Conservation (phyloP, 2,888 invertebrate genomes). For the Lepas anatifera region DNA sequence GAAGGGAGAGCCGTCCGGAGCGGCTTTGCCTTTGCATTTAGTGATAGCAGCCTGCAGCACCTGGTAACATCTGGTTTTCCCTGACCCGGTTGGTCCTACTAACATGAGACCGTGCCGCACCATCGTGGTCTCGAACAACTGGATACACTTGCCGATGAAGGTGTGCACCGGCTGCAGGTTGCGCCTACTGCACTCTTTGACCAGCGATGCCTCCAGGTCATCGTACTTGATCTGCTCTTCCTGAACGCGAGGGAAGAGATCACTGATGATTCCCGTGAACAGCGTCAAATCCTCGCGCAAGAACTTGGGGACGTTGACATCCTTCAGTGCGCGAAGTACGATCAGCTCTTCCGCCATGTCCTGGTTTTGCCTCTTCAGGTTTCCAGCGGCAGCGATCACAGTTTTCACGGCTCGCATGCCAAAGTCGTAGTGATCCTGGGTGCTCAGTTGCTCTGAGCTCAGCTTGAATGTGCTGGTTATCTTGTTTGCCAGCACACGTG, state of each 20-base stretch:
- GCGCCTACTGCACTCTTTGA: slow-evolving; percentile 27
- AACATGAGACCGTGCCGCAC: slow-evolving; percentile 88
- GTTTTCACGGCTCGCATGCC: slow-evolving; percentile 92
- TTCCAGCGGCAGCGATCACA: slow-evolving; percentile 73
- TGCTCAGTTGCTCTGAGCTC: slow-evolving; percentile 85
- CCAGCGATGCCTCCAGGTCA: slow-evolving; percentile 56
- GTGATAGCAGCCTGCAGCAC: slow-evolving; percentile 31
- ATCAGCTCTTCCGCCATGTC: slow-evolving; percentile 59
- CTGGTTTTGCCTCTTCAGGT: slow-evolving; percentile 70
- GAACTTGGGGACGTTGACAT: slow-evolving; percentile 87
- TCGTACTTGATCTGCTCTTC: slow-evolving; percentile 35
- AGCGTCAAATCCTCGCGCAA: slow-evolving; percentile 64
- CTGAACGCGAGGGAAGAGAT: slow-evolving; percentile 71
- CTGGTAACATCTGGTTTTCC: slow-evolving; percentile 72
- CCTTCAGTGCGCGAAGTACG: slow-evolving; percentile 68
- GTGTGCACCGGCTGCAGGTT: slow-evolving; percentile 45
- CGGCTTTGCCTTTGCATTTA: slow-evolving; percentile 32
- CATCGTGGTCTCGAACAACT: slow-evolving; percentile 89
- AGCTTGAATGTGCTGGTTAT: slow-evolving; percentile 91
- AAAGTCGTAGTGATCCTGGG: slow-evolving; percentile 91
- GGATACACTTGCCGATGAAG: slow-evolving; percentile 71
- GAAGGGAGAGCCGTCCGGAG: slow-evolving; percentile 56
- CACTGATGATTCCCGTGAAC: slow-evolving; percentile 85
- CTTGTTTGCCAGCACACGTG: slow-evolving; percentile 56
- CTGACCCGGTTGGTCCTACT: slow-evolving; percentile 81